Evolutionary conservation across 2,888 invertebrate genomes (phyloP), one percentile per base, ranked within the genome.

Genomic region (Tachystola acroxantha): DNA sequence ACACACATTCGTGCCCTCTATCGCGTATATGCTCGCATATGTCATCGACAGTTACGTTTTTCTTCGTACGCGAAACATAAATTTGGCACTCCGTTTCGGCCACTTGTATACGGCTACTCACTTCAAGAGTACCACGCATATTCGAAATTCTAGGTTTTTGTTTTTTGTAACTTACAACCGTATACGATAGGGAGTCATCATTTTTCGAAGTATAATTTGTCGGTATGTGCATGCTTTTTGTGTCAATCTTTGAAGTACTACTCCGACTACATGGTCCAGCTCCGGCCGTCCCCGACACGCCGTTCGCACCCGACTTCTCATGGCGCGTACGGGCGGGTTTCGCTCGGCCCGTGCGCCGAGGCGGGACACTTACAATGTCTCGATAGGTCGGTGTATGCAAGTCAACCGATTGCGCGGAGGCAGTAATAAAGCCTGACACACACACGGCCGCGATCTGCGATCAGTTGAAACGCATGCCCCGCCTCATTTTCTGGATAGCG

Each of bases 21-120:
- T n/a, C n/a, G n/a, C n/a, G n/a, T n/a, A n/a, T 37, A 28, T 37
- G 37, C 2, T 14, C 37, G 10, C 25, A 14, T 28, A 37, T 37
- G 10, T 37, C 37, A 1, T 22, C 25, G 1, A 28, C 32, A 0
- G 32, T 32, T 2, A 27, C 32, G 3, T 11, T 16, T 13, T 37
- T 37, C 12, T 25, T 27, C 2, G 26, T 20, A 5, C 37, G 12
- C n/a, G 37, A 37, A 6, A 37, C 32, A 10, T 37, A 37, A 13
- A 37, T 28, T 4, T 14, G 10, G 10, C 27, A 27, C 19, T 26
- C 20, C 3, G 37, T 3, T 22, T 37, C 37, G 7, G 24, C 37
- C 1, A 37, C 37, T 16, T 22, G 27, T 19, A 32, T 32, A n/a
- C 5, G n/a, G 2, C 11, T 7, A 32, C 12, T 32, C 2, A 12